Base-by-base conservation (phyloP, 2,797 vertebrate genomes). In the Rhabdomys pumilio region DNA sequence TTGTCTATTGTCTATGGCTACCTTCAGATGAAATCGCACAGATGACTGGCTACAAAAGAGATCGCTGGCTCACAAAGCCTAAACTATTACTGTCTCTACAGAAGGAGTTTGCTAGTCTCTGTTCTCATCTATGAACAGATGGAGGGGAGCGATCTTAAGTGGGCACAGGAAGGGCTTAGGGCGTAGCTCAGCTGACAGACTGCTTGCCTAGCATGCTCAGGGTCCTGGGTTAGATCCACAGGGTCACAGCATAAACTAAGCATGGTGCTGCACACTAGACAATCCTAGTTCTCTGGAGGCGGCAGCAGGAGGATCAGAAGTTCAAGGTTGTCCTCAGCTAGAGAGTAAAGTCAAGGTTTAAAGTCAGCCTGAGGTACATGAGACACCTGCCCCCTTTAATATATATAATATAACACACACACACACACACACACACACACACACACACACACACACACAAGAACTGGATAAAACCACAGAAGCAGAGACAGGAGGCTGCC, bases 21-120 rank as follows among this genome's bases (percentile, higher is more conserved):
- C 67, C 90, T 92, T 85, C 57, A 72, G 41, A n/a, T 76, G 79
- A 44, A 93, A 69, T 75, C n/a, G 73, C 83, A 88, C 24, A 65
- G 13, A 0, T n/a, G 59, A 79, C 34, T 82, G 67, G 47, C 19
- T 85, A 86, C 63, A 94, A 67, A 90, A 80, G 20, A 83, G 76
- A 88, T 22, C 2, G 8, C 31, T 4, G 19, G 72, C 50, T 92
- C 61, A 3, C 72, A 79, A 55, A 94, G 50, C 44, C 76, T 93
- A 93, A 94, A 84, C 26, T 65, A 82, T 53, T n/a, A 65, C 29
- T 67, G 31, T 73, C 15, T 69, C 76, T 61, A 93, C 20, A 95
- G 50, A 72, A 61, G 87, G 92, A 34, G 57, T 50, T 61, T 94
- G 67, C 55, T 67, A 73, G 69, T 41, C 34, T 8, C 81, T 86